Conservation (phyloP, 2,797 vertebrate genomes). For the Tiaroga cobitis region DNA sequence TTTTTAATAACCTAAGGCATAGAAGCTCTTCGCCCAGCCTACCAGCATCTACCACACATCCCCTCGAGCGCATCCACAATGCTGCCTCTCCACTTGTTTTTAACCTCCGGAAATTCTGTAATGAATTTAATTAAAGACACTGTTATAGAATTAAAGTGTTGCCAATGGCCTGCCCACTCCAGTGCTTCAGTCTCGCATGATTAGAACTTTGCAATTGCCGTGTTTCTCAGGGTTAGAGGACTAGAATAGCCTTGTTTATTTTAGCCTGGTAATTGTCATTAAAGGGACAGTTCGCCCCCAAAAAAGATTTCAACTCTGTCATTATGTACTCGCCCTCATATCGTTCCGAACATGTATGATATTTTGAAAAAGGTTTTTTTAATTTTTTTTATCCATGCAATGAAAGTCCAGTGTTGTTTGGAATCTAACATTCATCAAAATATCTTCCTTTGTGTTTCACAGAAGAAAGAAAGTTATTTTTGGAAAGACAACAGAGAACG, state of each 20-base stretch:
- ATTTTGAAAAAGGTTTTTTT: background rate
- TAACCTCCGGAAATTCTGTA: conserved; percentile 22
- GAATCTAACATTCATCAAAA: background rate
- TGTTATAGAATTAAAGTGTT: conserved; percentile 17
- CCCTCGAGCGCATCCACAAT: conserved; percentile 18
- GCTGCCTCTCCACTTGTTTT: conserved; percentile 20
- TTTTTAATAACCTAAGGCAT: conserved; percentile 38
- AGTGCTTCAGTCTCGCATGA: background rate
- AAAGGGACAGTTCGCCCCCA: background rate
- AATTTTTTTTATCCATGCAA: background rate
- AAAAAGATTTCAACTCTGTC: background rate
- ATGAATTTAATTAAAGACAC: conserved; percentile 31
- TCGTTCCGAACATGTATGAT: background rate
- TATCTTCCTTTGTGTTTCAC: background rate
- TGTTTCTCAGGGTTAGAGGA: background rate
- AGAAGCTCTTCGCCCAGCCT: background rate
- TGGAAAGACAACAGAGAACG: background rate
- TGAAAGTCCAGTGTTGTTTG: background rate
- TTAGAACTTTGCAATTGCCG: conserved; percentile 14
- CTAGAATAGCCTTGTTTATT: conserved; percentile 15
- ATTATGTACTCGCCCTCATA: background rate
- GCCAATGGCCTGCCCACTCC: conserved; percentile 19
- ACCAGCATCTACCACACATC: conserved; percentile 10
- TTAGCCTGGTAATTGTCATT: background rate
- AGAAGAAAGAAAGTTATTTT: background rate